phyloP scores from a whole-genome alignment of 2,888 invertebrate genomes.

The Oxytorus armatus region DNA sequence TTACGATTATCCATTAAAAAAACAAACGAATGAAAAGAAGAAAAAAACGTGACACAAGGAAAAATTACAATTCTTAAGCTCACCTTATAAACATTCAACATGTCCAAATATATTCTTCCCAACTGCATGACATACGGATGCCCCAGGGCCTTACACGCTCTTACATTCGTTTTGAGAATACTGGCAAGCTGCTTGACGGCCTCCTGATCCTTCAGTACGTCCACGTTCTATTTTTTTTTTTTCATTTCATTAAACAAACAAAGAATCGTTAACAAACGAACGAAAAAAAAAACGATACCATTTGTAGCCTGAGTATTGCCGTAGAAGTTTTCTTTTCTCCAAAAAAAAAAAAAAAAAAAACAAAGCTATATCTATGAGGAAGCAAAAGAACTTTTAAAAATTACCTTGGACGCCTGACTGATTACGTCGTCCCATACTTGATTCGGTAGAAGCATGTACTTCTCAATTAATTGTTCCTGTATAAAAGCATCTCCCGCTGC shows the following conservation, averaged over 20 bases:
- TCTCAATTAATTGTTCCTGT: slow-evolving; percentile 97
- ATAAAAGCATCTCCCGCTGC: slow-evolving; percentile 96
- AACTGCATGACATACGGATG: slow-evolving; percentile 98
- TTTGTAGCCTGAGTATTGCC: no score
- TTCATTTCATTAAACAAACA: slow-evolving; percentile 20
- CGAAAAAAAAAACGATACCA: not conserved
- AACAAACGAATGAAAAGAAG: not conserved
- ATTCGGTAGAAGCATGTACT: slow-evolving; percentile 99
- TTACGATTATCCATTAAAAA: no score
- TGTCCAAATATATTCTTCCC: slow-evolving; percentile 98
- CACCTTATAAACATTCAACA: slow-evolving; percentile 99
- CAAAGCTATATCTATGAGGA: no score
- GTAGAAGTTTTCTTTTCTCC: no score
- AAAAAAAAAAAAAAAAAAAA: no score
- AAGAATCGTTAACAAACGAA: slow-evolving; percentile 16
- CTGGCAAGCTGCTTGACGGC: slow-evolving; percentile 98
- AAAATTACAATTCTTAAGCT: slow-evolving; percentile 1
- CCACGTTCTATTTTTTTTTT: slow-evolving; percentile 89
- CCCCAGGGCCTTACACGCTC: slow-evolving; percentile 99
- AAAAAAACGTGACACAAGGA: not conserved
- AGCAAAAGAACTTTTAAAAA: no score
- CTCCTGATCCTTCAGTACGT: slow-evolving; percentile 97
- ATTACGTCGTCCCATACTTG: slow-evolving; percentile 99
- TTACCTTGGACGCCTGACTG: slow-evolving; percentile 94
- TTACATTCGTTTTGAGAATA: slow-evolving; percentile 99